phyloP scores from a whole-genome alignment of 2,888 invertebrate species.

The Pandemis cinnamomeana region DNA sequence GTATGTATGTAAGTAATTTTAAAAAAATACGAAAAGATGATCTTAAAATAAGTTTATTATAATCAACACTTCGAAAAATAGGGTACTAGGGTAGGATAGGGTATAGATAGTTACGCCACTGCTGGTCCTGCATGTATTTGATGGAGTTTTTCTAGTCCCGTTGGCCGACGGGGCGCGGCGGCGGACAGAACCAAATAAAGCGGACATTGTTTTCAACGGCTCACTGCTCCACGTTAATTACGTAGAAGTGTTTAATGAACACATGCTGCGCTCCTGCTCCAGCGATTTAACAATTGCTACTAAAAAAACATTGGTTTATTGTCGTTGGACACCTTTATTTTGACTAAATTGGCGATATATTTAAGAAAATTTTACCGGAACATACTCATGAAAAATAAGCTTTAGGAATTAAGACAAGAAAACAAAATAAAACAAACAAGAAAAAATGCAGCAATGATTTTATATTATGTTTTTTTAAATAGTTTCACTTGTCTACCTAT shows the following conservation, averaged over 20 bases:
- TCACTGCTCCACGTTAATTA: slow-evolving; percentile 64
- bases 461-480: no score
- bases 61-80: no score
- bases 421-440: no score
- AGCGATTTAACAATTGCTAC: slow-evolving; percentile 14
- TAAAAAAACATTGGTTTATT: not conserved
- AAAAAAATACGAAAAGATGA: no score
- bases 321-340: not conserved
- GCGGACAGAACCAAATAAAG: slow-evolving; percentile 58
- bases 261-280: slow-evolving; percentile 52
- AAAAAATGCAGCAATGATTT: no score
- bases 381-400: no score
- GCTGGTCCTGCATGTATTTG: not conserved
- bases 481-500: no score
- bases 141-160: slow-evolving; percentile 42
- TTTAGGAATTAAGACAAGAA: no score
- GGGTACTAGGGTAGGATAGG: not conserved
- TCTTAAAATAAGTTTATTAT: no score
- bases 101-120: not conserved
- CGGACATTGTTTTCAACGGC: slow-evolving; percentile 62
- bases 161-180: slow-evolving; percentile 50
- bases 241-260: slow-evolving; percentile 74
- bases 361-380: no score
- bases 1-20: no score
- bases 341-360: no score